These are phyloP conservation scores for Ficedula albicollis DNA, from an alignment of 2,797 vertebrate genomes.

Conservation along the genomic window DNA sequence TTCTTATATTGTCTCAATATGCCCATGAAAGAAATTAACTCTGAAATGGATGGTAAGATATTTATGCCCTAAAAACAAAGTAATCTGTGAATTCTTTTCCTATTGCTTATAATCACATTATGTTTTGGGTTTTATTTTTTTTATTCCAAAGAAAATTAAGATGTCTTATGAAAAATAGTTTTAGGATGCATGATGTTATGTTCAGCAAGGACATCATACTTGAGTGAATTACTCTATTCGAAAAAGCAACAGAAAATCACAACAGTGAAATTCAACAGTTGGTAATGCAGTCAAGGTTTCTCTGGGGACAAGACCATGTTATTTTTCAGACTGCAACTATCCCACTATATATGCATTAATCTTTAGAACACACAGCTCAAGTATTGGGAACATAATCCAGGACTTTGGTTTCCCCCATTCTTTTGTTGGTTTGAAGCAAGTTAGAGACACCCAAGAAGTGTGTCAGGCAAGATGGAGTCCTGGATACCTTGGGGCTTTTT, in stretches of 20 bases:
- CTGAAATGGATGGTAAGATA: neutral
- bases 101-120: neutral
- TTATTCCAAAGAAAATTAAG: neutral
- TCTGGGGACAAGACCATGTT: neutral
- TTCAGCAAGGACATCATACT: neutral
- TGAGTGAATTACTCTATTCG: neutral
- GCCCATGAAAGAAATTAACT: neutral
- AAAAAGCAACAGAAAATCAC: neutral
- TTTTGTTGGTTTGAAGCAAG: neutral
- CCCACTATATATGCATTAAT: neutral
- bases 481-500: accelerated
- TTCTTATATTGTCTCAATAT: neutral
- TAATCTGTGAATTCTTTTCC: neutral
- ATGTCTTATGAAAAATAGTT: neutral
- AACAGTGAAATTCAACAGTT: neutral
- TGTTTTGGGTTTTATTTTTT: neutral
- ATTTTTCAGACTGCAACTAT: neutral
- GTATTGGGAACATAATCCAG: neutral
- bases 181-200: neutral
- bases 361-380: neutral
- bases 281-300: neutral
- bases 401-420: neutral
- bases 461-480: neutral
- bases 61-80: neutral
- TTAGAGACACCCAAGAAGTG: neutral